These are phyloP conservation scores for Brachyopa scutellaris DNA, from an alignment of 2,888 invertebrate species.

Conservation along the genomic window DNA sequence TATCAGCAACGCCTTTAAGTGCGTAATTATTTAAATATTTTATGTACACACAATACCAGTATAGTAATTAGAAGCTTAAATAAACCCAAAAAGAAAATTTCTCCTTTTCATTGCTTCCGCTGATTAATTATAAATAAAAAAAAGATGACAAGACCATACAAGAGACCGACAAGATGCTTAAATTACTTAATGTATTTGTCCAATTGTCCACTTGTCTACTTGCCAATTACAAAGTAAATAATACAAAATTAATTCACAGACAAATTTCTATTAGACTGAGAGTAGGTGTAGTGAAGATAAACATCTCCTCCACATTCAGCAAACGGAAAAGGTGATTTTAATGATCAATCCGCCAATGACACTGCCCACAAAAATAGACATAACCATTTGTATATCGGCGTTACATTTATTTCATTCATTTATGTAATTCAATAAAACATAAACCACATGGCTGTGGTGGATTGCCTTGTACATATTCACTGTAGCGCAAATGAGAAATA, in stretches of 20 bases:
- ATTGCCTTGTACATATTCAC: constrained; percentile 35
- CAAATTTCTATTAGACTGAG: background rate
- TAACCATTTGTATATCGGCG: background rate
- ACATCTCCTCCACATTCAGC: background rate
- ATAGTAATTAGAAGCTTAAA: background rate
- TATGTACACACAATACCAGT: constrained; percentile 1
- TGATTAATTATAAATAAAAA: background rate
- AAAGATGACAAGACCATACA: background rate
- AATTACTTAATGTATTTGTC: background rate
- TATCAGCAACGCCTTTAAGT: background rate
- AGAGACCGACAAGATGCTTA: background rate
- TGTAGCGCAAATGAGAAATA: constrained; percentile 24
- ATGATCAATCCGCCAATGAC: constrained; percentile 2
- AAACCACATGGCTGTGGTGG: constrained; percentile 21
- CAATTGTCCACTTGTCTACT: background rate
- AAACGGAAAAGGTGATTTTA: background rate
- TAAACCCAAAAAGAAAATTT: background rate
- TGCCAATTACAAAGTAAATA: constrained; percentile 21
- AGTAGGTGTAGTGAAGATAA: constrained; percentile 9
- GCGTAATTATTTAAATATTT: background rate
- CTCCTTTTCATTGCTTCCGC: constrained; percentile 7
- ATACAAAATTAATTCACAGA: background rate
- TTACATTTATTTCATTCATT: constrained; percentile 8
- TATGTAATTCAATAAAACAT: constrained; percentile 14
- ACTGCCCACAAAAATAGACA: constrained; percentile 8